phyloP scores from a whole-genome alignment of 2,888 invertebrate genomes.

The Cataglyphis albicans region DNA sequence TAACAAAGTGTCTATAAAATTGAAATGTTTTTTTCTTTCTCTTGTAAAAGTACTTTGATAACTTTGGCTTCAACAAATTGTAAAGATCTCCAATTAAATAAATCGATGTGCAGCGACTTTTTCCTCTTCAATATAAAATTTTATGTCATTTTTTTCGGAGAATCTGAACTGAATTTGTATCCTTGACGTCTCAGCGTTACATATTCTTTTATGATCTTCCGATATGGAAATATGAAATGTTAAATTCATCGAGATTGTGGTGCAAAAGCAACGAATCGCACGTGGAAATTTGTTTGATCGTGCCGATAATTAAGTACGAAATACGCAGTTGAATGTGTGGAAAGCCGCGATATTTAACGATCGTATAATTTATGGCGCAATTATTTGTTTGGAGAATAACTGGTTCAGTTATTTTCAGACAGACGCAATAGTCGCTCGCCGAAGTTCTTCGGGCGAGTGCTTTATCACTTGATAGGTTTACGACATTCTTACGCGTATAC shows the following conservation, averaged over 20 bases:
- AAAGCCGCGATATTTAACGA: constrained; percentile 65
- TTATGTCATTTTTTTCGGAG: neutral
- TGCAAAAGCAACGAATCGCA: neutral
- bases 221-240: neutral
- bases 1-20: neutral
- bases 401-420: constrained; percentile 74
- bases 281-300: constrained; percentile 34
- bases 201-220: neutral
- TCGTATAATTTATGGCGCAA: constrained; percentile 64
- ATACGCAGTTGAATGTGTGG: constrained; percentile 62
- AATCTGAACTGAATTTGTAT: neutral
- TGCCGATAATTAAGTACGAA: constrained; percentile 65
- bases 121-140: neutral
- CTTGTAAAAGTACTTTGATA: neutral
- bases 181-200: neutral
- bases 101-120: neutral
- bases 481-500: constrained; percentile 58
- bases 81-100: neutral
- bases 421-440: constrained; percentile 64
- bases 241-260: neutral
- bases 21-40: neutral
- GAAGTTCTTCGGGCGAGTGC: constrained; percentile 54
- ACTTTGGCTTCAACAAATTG: neutral
- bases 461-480: constrained; percentile 73
- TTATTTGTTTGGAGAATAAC: constrained; percentile 75